These are phyloP conservation scores for Amphimedon queenslandica DNA, from an alignment of 37 sponge, comb jelly and placozoan genomes.

Conservation along the genomic window DNA sequence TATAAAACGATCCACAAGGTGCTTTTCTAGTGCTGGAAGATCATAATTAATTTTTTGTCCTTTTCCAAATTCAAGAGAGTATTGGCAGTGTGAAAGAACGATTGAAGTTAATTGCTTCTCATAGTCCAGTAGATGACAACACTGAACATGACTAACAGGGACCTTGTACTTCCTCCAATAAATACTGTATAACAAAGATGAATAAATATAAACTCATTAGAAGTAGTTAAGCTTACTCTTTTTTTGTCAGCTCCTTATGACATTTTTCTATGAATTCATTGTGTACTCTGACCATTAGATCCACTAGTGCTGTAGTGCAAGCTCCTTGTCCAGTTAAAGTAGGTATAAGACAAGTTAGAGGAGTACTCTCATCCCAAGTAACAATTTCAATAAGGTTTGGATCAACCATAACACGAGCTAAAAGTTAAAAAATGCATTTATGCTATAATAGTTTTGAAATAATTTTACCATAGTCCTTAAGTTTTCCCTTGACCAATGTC, in stretches of 20 bases:
- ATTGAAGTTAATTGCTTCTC: slow-evolving; percentile 59
- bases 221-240: not conserved
- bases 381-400: slow-evolving; percentile 19
- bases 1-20: slow-evolving; percentile 74
- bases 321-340: slow-evolving; percentile 56
- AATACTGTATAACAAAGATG: not conserved
- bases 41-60: slow-evolving; percentile 67
- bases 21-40: slow-evolving; percentile 71
- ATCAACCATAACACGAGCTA: slow-evolving; percentile 47
- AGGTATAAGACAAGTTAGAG: slow-evolving; percentile 67
- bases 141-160: slow-evolving; percentile 55
- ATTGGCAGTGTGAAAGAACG: slow-evolving; percentile 72
- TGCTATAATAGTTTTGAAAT: no score
- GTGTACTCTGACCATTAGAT: slow-evolving; percentile 57
- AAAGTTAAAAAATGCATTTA: no score
- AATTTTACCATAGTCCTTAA: no score
- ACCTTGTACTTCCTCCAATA: slow-evolving; percentile 47
- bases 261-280: slow-evolving; percentile 67
- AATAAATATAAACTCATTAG: slow-evolving; percentile 7
- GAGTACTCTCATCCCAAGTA: slow-evolving; percentile 5
- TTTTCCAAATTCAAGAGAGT: slow-evolving; percentile 67
- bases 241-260: not conserved
- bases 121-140: slow-evolving; percentile 69
- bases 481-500: slow-evolving; percentile 43
- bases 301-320: slow-evolving; percentile 52